A percentile compares a stretch with the other conserved stretches of the same genome.
Conservation (phyloP, 2,113 vertebrate species). For the Pelecanoides urinatrix region DNA sequence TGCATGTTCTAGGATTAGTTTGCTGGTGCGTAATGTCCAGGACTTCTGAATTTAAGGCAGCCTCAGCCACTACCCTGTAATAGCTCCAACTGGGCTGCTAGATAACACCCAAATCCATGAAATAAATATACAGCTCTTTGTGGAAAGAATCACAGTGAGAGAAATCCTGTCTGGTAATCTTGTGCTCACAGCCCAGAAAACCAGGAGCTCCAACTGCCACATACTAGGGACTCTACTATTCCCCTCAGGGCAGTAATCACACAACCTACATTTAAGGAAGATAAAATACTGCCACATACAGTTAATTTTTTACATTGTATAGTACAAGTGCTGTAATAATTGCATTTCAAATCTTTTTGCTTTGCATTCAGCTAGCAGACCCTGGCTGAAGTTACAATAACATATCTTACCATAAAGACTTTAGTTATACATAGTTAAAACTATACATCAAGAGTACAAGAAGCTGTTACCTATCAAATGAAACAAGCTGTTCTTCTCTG, state of each 20-base stretch:
- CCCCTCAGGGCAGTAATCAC: not conserved
- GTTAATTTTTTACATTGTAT: not conserved
- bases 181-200: not conserved
- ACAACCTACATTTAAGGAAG: not conserved
- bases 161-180: not conserved
- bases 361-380: not conserved
- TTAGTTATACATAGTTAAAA: not conserved
- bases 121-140: not conserved
- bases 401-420: not conserved
- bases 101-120: not conserved
- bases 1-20: not conserved
- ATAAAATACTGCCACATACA: not conserved
- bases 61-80: not conserved
- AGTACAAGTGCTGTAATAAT: not conserved
- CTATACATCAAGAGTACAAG: not conserved
- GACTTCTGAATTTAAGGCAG: not conserved
- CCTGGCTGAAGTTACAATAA: not conserved
- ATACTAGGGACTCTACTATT: not conserved
- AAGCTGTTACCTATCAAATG: slow-evolving; percentile 88
- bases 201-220: not conserved
- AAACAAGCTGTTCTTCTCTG: slow-evolving; percentile 91
- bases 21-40: not conserved
- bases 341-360: not conserved
- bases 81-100: not conserved
- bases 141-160: not conserved